Evolutionary conservation across 2,113 vertebrate species (phyloP).

Genomic region (Salvelinus sp.): DNA sequence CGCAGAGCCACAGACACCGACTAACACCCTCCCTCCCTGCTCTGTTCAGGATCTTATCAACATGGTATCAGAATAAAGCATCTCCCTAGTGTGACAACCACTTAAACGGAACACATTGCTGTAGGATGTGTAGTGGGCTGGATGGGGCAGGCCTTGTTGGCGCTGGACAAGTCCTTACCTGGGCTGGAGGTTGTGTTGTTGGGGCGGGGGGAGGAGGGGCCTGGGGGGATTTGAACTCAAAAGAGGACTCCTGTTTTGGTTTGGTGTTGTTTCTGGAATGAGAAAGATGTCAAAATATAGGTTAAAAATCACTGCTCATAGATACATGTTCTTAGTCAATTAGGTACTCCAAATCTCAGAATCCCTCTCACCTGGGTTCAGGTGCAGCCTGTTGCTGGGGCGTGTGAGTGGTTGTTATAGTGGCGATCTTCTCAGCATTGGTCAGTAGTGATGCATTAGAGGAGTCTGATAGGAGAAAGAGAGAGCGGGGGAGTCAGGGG

Average conservation of each 20-base stretch:
- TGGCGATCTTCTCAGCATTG: conserved; percentile 99
- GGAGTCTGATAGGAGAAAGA: conserved; percentile 78
- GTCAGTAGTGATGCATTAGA: conserved; percentile 96
- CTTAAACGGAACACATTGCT: conserved; percentile 38
- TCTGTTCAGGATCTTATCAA: conserved; percentile 52
- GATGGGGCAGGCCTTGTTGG: neutral
- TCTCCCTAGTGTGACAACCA: conserved; percentile 58
- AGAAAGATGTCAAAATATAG: conserved; percentile 27
- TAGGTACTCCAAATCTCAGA: neutral
- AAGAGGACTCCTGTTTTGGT: conserved; percentile 92
- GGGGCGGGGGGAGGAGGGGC: conserved; percentile 69
- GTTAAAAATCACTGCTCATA: neutral
- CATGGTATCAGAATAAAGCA: conserved; percentile 59
- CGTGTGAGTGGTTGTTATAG: conserved; percentile 95
- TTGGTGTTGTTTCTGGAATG: conserved; percentile 88
- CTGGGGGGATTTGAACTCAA: conserved; percentile 88
- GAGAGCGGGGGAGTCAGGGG: neutral
- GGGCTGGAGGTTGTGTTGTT: conserved; percentile 61
- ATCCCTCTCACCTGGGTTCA: conserved; percentile 85
- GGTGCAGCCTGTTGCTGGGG: conserved; percentile 85
- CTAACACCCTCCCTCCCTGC: conserved; percentile 51
- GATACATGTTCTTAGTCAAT: neutral
- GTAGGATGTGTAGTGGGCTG: conserved; percentile 9
- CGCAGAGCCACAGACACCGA: conserved; percentile 12
- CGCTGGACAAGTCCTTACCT: conserved; percentile 58